Evolutionary conservation across 2,888 invertebrate genomes (phyloP), one percentile per base, ranked within the genome.

Genomic region (Hanleya hanleyi): DNA sequence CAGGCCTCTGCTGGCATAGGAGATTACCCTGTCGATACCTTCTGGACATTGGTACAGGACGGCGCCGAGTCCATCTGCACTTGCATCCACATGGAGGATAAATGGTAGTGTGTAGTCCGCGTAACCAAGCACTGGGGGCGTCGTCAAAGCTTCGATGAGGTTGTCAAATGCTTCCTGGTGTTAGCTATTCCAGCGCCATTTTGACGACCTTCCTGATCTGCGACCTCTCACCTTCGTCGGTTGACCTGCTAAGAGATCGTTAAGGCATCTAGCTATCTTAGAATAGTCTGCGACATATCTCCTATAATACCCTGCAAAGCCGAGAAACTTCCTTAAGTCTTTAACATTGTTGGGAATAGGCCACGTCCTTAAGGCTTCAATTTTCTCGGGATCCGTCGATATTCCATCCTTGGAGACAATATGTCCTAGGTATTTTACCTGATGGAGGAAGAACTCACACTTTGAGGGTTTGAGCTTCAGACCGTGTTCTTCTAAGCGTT

Each of bases 11-110:
- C 79, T 77, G 0, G 74, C 78, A 67, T 77, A 81, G 29, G 73
- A 67, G n/a, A 79, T 74, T 18, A 78, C 74, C 12, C 77, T 50
- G 36, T 76, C 76, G 18, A 41, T 1, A 0, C 70, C 77, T 32
- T 74, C 71, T 38, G 76, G 78, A 15, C 77, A 65, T 38, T 80
- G 77, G 9, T 74, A 75, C 1, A 79, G 61, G 1, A 81, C 81
- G 18, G 69, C 77, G 0, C 81, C 77, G 15, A 79, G 74, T 0
- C 68, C 74, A 6, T 73, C 26, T 9, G 22, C 35, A 29, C 64
- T 35, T 12, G 64, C 64, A 36, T 64, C 64, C 15, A 64, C 64
- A 37, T 64, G 64, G 1, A 64, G 37, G 2, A 64, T 18, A 18
- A 64, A 36, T 12, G 35, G 64, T 29, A 22, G 64, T 2, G 29